Percentiles rank a stretch among this genome's conserved stretches.
phyloP scores from a whole-genome alignment of 1,140 invertebrate genomes.

The Drosophila ananassae region DNA sequence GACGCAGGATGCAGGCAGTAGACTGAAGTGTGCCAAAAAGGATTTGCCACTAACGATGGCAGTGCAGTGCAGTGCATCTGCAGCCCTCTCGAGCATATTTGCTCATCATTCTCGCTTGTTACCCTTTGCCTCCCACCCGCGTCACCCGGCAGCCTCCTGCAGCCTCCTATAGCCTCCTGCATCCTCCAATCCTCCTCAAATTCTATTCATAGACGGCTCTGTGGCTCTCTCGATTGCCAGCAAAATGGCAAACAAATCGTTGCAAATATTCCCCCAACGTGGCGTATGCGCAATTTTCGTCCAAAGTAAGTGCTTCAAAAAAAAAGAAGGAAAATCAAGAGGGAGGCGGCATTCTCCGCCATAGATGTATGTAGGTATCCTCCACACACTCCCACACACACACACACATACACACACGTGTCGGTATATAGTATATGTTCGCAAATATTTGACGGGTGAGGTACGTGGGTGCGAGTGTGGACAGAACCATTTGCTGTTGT shows the following conservation, averaged over 20 bases:
- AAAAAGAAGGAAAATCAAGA: background rate
- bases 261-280: constrained; percentile 54
- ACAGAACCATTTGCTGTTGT: constrained; percentile 45
- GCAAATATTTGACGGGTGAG: constrained; percentile 37
- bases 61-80: constrained; percentile 33
- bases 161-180: background rate
- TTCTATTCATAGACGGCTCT: constrained; percentile 40
- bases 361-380: background rate
- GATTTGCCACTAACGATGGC: constrained; percentile 61
- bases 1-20: constrained; percentile 19
- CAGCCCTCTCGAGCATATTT: constrained; percentile 56
- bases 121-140: background rate
- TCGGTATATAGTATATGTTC: constrained; percentile 1
- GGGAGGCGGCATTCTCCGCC: background rate
- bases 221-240: constrained; percentile 35
- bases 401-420: background rate
- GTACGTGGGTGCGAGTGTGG: constrained; percentile 8
- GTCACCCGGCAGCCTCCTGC: background rate
- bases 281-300: constrained; percentile 68
- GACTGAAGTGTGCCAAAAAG: constrained; percentile 55
- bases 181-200: background rate
- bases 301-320: constrained; percentile 16
- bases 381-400: background rate
- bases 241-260: constrained; percentile 58
- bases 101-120: constrained; percentile 44